These are phyloP conservation scores for Amia ocellicauda DNA, from an alignment of 2,113 vertebrate genomes.

Conservation along the genomic window DNA sequence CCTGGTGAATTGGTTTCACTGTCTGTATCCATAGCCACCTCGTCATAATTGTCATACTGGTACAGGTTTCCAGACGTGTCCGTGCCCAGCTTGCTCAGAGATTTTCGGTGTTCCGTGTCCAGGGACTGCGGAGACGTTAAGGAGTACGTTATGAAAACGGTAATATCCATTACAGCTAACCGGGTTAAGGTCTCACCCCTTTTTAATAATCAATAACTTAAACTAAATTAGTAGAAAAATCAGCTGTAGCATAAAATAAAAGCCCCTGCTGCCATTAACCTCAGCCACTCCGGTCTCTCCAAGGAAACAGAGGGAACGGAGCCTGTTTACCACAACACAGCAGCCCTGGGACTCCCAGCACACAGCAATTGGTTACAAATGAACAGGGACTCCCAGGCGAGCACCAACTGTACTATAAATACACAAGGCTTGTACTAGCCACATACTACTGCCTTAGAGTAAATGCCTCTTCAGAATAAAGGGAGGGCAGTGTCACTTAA, in stretches of 20 bases:
- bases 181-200: no score
- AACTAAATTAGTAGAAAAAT: no score
- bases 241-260: neutral
- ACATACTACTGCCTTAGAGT: no score
- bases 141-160: neutral
- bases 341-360: slow-evolving; percentile 11
- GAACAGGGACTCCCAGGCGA: neutral
- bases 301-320: slow-evolving; percentile 16
- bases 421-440: neutral
- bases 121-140: slow-evolving; percentile 67
- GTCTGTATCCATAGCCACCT: slow-evolving; percentile 98
- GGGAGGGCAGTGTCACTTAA: no score
- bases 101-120: slow-evolving; percentile 82
- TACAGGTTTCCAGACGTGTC: slow-evolving; percentile 87
- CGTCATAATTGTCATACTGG: slow-evolving; percentile 98
- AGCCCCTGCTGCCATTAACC: neutral
- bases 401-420: neutral
- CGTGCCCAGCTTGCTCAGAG: slow-evolving; percentile 72
- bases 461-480: no score
- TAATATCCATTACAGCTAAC: slow-evolving; percentile 6
- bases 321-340: slow-evolving; percentile 13
- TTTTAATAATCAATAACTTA: no score
- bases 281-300: neutral
- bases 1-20: slow-evolving; percentile 92
- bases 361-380: neutral